Base-by-base conservation (phyloP, 2,888 invertebrate species). In the Drosophila borborema region DNA sequence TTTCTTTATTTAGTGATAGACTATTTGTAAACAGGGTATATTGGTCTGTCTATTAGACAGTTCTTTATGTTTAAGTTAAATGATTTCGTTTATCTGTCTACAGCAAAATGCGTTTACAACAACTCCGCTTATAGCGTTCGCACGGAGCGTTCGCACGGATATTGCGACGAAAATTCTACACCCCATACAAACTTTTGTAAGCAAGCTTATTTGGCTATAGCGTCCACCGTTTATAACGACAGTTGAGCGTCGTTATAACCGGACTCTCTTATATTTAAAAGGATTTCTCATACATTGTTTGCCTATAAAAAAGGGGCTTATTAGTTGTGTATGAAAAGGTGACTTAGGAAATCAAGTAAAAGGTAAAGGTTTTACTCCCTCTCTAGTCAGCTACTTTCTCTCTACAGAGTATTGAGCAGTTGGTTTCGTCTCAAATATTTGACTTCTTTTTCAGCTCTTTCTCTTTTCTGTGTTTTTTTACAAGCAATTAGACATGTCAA, bases 401-500 rank as follows among this genome's bases (percentile, higher is more conserved):
- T 23, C 9, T 31, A 20, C 28, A 60, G 49, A 6, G 48, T 16
- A 51, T 49, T 1, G 3, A 7, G 16, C 49, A 41, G 49, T 60
- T 40, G 31, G 10, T 2, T 31, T 31, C 5, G 14, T 7, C 2
- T 2, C n/a, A 14, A 14, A 3, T 14, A 14, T 16, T 45, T 46
- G 46, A 40, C 59, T 69, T 56, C 49, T 18, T 46, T 20, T 43
- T 28, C 31, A 40, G 40, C 64, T 69, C 64, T 58, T 64, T 74
- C 51, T 67, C 55, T 54, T 36, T 67, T 55, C 58, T 69, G 43
- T 74, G 40, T 64, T 34, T 65, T 31, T 23, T 34, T 45, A 46
- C 55, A 64, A 66, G 56, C 65, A 82, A 82, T 82, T 82, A 82
- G 85, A 85, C 73, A 69, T 72, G 61, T 56, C 71, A 72, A 36